Base-by-base conservation (phyloP, 1,140 invertebrate genomes). In the Brachionus calyciflorus region DNA sequence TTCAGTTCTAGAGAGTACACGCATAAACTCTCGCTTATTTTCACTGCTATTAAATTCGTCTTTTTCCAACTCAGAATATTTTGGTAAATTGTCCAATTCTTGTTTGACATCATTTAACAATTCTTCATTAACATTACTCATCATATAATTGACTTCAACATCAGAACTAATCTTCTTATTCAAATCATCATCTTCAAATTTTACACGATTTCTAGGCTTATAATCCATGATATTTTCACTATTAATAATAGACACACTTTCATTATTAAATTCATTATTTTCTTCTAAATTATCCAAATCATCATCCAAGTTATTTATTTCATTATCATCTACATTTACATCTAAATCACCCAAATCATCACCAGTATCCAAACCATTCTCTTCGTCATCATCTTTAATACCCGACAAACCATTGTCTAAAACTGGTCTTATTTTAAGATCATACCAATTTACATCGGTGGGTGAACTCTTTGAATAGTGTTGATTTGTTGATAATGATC, bases 301-400 rank as follows among this genome's bases (percentile, higher is more conserved):
- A 41, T 73, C 69, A 21, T 51, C 69, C 0, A 73, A 40, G 33
- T 49, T 55, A 7, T 73, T 73, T 73, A 73, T 73, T 24, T 73
- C 69, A 51, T 73, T 73, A 21, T 51, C 69, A 5, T 73, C 69
- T 10, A 73, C 37, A 9, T 73, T 26, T 6, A 73, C 69, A 40
- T 73, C 69, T 33, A 73, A 28, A 46, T 73, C 69, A 5, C 33
- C 44, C 2, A 37, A 19, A 33, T 55, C 51, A 24, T 49, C 24
- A 17, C 33, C 19, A 41, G 60, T 6, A 17, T 73, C 69, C 12
- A 49, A 17, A 26, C 19, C 44, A 1, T n/a, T n/a, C n/a, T 14
- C 21, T 21, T 51, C 51, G 7, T 40, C 28, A 12, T 65, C 37
- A 7, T 65, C 60, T 41, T 44, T 46, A 10, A 65, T 44, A 10